Evolutionary conservation across 1,140 invertebrate genomes (phyloP), one percentile per base, ranked within the genome.

Genomic region (Pomphorhynchus laevis): DNA sequence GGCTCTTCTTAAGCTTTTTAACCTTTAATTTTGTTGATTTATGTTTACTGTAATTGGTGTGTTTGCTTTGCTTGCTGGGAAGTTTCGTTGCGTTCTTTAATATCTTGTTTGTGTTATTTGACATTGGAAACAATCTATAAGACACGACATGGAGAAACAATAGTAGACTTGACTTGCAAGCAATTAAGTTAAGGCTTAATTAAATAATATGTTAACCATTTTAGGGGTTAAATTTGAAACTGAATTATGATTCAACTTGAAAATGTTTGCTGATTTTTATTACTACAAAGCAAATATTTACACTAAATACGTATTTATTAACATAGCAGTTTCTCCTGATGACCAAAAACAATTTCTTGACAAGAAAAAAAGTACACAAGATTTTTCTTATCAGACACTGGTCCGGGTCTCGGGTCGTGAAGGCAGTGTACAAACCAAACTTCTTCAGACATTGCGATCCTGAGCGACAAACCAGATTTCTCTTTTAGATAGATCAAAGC

Each of bases 231-330:
- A 17, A 12, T 20, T 14, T n/a, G 27, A 39, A 4, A 39, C 21
- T 11, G 31, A 18, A 29, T 27, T 24, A 27, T 18, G 14, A 18
- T 39, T 25, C 4, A 17, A 29, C 5, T 38, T 17, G 24, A 5
- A 35, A 18, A 20, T 29, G 18, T 27, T 27, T 27, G 31, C 32
- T 39, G 38, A 39, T 39, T 27, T 16, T 39, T 18, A 12, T 32
- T 33, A 33, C 12, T 17, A 39, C 5, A 27, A 27, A 27, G 5
- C 12, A 27, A 33, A 32, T 21, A 32, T 33, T 29, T 39, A n/a
- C n/a, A n/a, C n/a, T n/a, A n/a, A n/a, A n/a, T n/a, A n/a, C n/a
- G n/a, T n/a, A n/a, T n/a, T n/a, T n/a, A n/a, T n/a, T n/a, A n/a
- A n/a, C n/a, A n/a, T n/a, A n/a, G n/a, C n/a, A n/a, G n/a, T n/a